Base-by-base conservation (phyloP, 2,888 invertebrate genomes). In the Clitarchus hookeri region DNA sequence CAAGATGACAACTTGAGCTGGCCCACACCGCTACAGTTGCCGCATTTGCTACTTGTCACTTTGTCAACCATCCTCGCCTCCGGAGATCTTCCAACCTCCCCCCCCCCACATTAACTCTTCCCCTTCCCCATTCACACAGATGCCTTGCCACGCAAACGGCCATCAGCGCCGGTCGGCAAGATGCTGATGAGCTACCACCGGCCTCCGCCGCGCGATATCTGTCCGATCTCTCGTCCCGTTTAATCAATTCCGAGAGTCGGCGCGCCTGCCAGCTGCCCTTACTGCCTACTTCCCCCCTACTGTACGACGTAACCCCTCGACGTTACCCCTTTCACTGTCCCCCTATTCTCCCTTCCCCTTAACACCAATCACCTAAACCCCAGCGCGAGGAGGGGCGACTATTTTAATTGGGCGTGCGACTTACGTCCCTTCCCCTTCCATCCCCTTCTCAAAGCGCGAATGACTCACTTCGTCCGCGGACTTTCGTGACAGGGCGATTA, bases 381-480 rank as follows among this genome's bases (percentile, higher is more conserved):
- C 23, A 23, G 65, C 0, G 23, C 0, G 65, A 19, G 65, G 65
- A 23, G 65, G n/a, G 65, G 23, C n/a, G 65, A n/a, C 65, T 23
- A 65, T n/a, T 65, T 65, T 65, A 65, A 65, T 65, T 65, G 65
- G 65, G 65, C 65, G 65, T 65, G 65, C n/a, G 65, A 23, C 65
- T 19, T 6, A 65, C 65, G 65, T n/a, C 8, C 13, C 12, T 19
- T 65, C 65, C 65, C 65, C 65, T 65, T 16, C 19, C 65, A 16
- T 23, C 65, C 19, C 23, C 65, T 65, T 19, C 12, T 48, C 48
- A 6, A 48, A 11, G 2, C 8, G 0, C 12, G 65, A 19, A 65
- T 65, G 65, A 65, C 65, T 65, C 65, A 65, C 65, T 65, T 19
- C 8, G 65, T 19, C 65, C 65, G 11, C 23, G 65, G 65, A 65